phyloP scores from a whole-genome alignment of 1,140 invertebrate species.

The Helicoverpa armigera region DNA sequence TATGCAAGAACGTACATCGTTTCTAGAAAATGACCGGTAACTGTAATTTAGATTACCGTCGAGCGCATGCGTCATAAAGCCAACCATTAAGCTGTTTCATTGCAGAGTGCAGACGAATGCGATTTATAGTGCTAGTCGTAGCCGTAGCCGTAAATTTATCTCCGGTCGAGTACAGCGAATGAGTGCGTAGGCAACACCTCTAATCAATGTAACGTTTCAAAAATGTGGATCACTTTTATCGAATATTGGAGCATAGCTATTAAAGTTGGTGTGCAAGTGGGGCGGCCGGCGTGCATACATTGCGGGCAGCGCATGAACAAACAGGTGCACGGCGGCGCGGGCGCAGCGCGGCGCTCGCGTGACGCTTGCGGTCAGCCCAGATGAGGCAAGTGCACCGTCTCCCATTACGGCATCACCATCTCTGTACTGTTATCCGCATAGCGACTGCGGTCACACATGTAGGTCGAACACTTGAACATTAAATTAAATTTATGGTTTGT shows the following conservation, averaged over 20 bases:
- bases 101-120: constrained; percentile 39
- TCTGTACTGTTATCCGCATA: constrained; percentile 81
- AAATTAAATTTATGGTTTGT: constrained; percentile 79
- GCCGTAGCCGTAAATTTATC: constrained; percentile 20
- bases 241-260: constrained; percentile 34
- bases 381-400: constrained; percentile 72
- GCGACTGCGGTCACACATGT: constrained; percentile 77
- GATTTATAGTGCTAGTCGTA: constrained; percentile 21
- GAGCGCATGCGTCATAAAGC: constrained; percentile 53
- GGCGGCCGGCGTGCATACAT: constrained; percentile 33
- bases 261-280: background rate
- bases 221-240: constrained; percentile 28
- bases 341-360: constrained; percentile 48
- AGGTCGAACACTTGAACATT: constrained; percentile 77
- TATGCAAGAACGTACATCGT: constrained; percentile 38
- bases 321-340: constrained; percentile 40
- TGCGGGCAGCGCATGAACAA: constrained; percentile 42
- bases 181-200: background rate
- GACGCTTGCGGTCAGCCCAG: constrained; percentile 79
- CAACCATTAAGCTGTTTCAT: constrained; percentile 47
- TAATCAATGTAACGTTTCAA: constrained; percentile 31
- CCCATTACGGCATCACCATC: constrained; percentile 76
- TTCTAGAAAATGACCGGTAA: constrained; percentile 56
- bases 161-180: constrained; percentile 1
- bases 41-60: constrained; percentile 68